Evolutionary conservation across 2,113 vertebrate species (phyloP).

Genomic region (Tautogolabrus adspersus): DNA sequence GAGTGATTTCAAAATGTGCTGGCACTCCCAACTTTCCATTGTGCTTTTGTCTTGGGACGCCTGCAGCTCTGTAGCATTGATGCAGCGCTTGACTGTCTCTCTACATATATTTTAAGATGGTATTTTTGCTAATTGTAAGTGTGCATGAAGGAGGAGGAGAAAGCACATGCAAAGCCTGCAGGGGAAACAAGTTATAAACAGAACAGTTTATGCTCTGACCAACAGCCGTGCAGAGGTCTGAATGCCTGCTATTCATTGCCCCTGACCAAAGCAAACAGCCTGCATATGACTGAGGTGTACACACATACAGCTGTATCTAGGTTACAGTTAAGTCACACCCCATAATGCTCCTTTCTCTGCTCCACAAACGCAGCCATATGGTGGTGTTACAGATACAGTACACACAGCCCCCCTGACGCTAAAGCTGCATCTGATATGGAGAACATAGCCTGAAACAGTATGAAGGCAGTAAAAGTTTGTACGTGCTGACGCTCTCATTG

Average conservation of each 20-base stretch:
- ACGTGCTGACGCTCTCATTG: slow-evolving; percentile 18
- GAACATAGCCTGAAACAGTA: background rate
- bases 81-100: background rate
- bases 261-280: slow-evolving; percentile 58
- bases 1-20: slow-evolving; percentile 11
- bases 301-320: slow-evolving; percentile 52
- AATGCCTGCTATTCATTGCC: slow-evolving; percentile 69
- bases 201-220: slow-evolving; percentile 25
- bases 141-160: background rate
- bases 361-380: slow-evolving; percentile 47
- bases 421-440: background rate
- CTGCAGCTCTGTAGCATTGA: slow-evolving; percentile 11
- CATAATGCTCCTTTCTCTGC: slow-evolving; percentile 48
- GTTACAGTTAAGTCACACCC: slow-evolving; percentile 70
- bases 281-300: slow-evolving; percentile 43
- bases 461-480: slow-evolving; percentile 60
- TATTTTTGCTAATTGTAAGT: slow-evolving; percentile 1
- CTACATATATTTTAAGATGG: background rate
- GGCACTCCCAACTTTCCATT: slow-evolving; percentile 37
- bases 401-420: background rate
- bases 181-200: slow-evolving; percentile 23
- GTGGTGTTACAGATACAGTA: slow-evolving; percentile 48
- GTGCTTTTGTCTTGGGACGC: slow-evolving; percentile 2
- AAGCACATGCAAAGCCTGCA: slow-evolving; percentile 18
- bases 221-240: slow-evolving; percentile 43